Evolutionary conservation across 2,797 vertebrate species (phyloP).

Genomic region (Pygocentrus nattereri): DNA sequence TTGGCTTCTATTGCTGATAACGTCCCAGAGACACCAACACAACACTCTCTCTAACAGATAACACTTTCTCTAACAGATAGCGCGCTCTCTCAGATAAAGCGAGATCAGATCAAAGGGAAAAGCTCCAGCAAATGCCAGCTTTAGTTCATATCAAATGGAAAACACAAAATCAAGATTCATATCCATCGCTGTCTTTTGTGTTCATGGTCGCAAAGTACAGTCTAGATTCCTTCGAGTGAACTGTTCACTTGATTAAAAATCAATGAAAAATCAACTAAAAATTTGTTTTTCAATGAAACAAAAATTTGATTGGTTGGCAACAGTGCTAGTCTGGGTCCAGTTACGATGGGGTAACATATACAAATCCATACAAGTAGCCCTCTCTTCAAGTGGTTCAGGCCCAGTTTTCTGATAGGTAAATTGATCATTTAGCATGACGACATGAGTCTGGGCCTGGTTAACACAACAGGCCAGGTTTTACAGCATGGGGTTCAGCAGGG

Average conservation of each 20-base stretch:
- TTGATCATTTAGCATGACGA: no score
- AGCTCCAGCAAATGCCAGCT: background rate
- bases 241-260: background rate
- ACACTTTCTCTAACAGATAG: background rate
- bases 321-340: no score
- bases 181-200: background rate
- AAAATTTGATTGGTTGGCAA: no score
- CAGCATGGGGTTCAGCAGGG: no score
- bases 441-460: no score
- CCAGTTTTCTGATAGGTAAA: no score
- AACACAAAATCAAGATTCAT: background rate
- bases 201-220: background rate
- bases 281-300: no score
- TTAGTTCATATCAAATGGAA: conserved; percentile 5
- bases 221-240: background rate
- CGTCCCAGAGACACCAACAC: conserved; percentile 1
- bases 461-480: no score
- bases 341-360: no score
- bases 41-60: conserved; percentile 10
- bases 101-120: background rate
- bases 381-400: no score
- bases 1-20: conserved; percentile 10
- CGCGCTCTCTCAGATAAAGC: background rate
- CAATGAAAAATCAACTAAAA: no score
- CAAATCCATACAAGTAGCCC: no score